Conservation (phyloP, 2,797 vertebrate genomes). For the Lepilemur ruficaudatus region DNA sequence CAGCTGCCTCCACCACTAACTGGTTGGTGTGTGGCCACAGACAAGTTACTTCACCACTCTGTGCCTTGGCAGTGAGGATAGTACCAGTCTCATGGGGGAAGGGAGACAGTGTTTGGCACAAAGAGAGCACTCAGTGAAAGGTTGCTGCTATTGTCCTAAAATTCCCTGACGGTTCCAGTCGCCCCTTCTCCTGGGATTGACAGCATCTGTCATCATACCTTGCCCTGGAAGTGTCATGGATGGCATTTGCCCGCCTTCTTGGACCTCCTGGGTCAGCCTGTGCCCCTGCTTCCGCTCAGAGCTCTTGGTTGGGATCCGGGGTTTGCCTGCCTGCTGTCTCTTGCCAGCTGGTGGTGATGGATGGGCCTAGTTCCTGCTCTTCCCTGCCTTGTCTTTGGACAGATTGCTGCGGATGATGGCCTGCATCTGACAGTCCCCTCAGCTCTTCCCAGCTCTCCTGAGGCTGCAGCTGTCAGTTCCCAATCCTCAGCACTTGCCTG, state of each 20-base stretch:
- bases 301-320: not conserved
- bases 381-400: conserved; percentile 68
- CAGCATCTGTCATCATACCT: not conserved
- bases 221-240: not conserved
- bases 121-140: not conserved
- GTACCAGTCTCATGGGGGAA: not conserved
- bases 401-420: conserved; percentile 58
- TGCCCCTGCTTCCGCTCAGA: not conserved
- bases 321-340: not conserved
- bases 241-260: not conserved
- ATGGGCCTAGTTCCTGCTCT: conserved; percentile 41
- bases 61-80: not conserved
- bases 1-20: not conserved
- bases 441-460: conserved; percentile 42
- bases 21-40: not conserved
- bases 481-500: conserved; percentile 29
- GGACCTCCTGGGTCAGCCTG: not conserved
- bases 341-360: not conserved
- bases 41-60: not conserved
- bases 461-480: not conserved
- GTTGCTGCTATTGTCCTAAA: not conserved
- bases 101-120: not conserved
- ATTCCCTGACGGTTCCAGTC: not conserved
- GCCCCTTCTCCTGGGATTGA: not conserved
- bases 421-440: conserved; percentile 28